Percentiles rank a stretch among this genome's conserved stretches.
These are phyloP conservation scores for Eulemur mongoz DNA, from an alignment of 2,797 vertebrate genomes.

Conservation along the genomic window DNA sequence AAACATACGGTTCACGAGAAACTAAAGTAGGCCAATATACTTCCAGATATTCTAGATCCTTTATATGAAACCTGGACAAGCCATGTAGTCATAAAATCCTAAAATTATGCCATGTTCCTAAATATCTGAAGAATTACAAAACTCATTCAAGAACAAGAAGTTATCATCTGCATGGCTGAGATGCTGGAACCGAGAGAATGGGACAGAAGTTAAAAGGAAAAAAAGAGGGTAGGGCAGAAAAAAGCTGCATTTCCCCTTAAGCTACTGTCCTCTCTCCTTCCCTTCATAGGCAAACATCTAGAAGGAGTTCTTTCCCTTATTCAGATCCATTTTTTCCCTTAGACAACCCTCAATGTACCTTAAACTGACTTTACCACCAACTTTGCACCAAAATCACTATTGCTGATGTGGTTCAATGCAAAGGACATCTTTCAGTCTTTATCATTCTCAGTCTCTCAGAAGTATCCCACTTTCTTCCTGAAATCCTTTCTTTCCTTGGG, in stretches of 20 bases:
- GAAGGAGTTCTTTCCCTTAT: neutral
- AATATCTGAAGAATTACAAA: neutral
- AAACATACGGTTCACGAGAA: neutral
- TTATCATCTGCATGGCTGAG: neutral
- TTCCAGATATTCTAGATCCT: neutral
- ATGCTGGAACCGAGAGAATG: neutral
- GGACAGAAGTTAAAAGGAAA: neutral
- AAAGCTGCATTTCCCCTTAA: neutral
- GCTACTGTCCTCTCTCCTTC: neutral
- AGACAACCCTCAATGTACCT: neutral
- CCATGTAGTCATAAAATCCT: neutral
- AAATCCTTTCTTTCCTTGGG: neutral
- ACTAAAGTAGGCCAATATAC: neutral
- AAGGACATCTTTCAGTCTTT: neutral
- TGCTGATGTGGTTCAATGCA: neutral
- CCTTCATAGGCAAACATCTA: neutral
- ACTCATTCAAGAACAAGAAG: neutral
- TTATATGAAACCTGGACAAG: neutral
- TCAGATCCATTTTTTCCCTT: neutral
- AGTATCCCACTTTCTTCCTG: neutral
- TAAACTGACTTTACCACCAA: neutral
- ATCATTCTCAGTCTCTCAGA: neutral
- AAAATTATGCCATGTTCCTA: neutral
- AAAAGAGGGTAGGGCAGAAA: neutral
- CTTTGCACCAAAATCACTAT: neutral